Conservation (phyloP, 1,140 invertebrate genomes). For the Meloidogyne hapla region DNA sequence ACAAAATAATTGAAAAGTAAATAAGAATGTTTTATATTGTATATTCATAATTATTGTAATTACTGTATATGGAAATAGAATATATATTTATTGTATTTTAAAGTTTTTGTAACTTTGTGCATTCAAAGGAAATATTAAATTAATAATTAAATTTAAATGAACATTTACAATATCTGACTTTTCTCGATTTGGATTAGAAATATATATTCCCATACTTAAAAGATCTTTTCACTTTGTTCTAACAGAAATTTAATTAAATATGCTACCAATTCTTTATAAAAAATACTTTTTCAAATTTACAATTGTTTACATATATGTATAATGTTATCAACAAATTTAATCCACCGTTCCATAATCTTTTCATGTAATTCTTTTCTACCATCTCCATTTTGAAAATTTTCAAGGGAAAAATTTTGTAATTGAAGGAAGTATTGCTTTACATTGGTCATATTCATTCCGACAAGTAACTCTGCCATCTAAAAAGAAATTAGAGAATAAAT, state of each 20-base stretch:
- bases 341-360: background rate
- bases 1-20: background rate
- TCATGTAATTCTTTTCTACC: background rate
- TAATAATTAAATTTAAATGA: no score
- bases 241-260: no score
- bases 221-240: no score
- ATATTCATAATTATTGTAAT: background rate
- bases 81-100: no score
- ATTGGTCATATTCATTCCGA: background rate
- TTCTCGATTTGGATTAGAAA: no score
- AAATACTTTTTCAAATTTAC: background rate
- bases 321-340: background rate
- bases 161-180: no score
- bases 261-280: no score
- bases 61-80: no score
- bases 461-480: constrained; percentile 1
- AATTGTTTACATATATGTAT: background rate
- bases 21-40: background rate
- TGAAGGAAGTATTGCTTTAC: background rate
- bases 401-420: background rate
- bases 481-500: background rate
- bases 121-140: no score
- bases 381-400: background rate
- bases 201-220: no score
- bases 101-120: no score